phyloP scores from a whole-genome alignment of 2,797 vertebrate species.

The Nasua narica region DNA sequence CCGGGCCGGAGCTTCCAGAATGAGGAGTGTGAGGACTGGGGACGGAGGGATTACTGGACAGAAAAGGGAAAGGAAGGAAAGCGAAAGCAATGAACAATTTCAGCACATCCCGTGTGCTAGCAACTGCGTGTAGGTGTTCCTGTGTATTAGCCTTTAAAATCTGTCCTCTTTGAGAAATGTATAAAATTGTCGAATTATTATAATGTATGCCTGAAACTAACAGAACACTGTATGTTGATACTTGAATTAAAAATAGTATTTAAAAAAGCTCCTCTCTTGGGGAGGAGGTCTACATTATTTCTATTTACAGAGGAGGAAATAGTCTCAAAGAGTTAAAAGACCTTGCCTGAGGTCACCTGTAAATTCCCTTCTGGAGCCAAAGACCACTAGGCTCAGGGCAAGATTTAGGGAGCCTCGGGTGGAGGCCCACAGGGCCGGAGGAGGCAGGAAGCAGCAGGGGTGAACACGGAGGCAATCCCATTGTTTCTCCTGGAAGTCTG shows the following conservation, averaged over 20 bases:
- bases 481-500: not conserved
- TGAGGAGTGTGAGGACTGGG: fast-evolving
- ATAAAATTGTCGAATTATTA: not conserved
- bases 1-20: not conserved
- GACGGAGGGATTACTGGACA: not conserved
- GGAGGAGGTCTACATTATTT: not conserved
- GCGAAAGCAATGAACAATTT: not conserved
- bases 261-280: not conserved
- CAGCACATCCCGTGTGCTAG: not conserved
- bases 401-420: not conserved
- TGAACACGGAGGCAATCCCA: no score
- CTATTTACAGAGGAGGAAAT: not conserved
- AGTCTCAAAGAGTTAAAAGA: not conserved
- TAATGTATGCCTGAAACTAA: not conserved
- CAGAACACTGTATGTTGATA: not conserved
- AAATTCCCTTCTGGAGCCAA: not conserved
- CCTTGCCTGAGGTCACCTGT: not conserved
- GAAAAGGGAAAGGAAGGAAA: not conserved
- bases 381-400: not conserved
- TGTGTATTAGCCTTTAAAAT: fast-evolving
- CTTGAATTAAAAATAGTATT: not conserved
- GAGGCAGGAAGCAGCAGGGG: fast-evolving
- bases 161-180: not conserved
- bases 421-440: not conserved
- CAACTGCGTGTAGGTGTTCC: not conserved